Evolutionary conservation across 2,797 vertebrate species (phyloP), one percentile per base, ranked within the genome.

Genomic region (Jordanella pulchra): DNA sequence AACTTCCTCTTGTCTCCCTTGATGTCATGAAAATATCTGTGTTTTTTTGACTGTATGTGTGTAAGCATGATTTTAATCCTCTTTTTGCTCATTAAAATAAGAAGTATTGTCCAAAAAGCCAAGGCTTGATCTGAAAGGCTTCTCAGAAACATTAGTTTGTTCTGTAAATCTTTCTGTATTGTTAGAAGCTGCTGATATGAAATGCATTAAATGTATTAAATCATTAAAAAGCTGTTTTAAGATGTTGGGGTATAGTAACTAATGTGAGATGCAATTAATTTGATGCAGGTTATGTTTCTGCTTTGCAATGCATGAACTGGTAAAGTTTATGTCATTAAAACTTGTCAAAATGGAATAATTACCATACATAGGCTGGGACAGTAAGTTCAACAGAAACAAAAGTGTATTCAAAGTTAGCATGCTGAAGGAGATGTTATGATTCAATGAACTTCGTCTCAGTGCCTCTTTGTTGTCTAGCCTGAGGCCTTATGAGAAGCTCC

Each of bases 381-480:
- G 18, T 18, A 44, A 58, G 50, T 47, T 78, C 53, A 80, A 56
- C 30, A 39, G 53, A 25, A 78, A 75, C 30, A 68, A 61, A 17
- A 61, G 60, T 39, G 67, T 28, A 39, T 47, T 13, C 30, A 51
- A 83, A 72, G 64, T 82, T 65, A 5, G 70, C 67, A 66, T 64
- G 60, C 47, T 54, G 42, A 78, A 77, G 72, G 72, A 86, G 50
- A 78, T 74, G 85, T 87, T 79, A 74, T 78, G 74, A 89, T 86
- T 89, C 75, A 78, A 80, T 84, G 77, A 88, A 88, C 83, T 83
- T 80, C 47, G 63, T 87, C 77, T 74, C 71, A 15, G 73, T 72
- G 28, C 78, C 75, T 81, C 84, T 89, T 89, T 90, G 78, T 88
- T 89, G 78, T 88, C 28, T 74, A 54, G 85, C 91, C 84, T 12